Evolutionary conservation across 2,113 vertebrate genomes (phyloP).

Genomic region (Epinephelus moara): DNA sequence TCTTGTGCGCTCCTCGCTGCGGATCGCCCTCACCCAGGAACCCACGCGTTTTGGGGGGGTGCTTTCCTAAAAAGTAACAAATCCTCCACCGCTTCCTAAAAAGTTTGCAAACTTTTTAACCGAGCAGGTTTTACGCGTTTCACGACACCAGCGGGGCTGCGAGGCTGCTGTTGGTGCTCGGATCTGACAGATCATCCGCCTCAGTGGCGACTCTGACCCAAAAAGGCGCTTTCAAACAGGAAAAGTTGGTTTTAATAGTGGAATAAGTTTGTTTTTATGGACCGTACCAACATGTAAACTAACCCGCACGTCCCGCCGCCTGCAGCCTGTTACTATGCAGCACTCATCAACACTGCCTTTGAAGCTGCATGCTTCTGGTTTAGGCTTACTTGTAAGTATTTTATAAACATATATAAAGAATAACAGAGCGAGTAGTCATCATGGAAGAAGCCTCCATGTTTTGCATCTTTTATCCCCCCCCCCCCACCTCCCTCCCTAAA

Average conservation of each 20-base stretch:
- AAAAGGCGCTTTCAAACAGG: fast-evolving
- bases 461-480: conserved; percentile 24
- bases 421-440: background rate
- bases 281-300: background rate
- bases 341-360: conserved; percentile 9
- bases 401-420: background rate
- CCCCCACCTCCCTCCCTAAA: background rate
- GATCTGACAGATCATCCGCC: background rate
- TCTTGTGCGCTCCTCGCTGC: background rate
- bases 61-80: background rate
- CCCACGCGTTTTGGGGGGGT: background rate
- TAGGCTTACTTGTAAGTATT: background rate
- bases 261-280: conserved; percentile 17
- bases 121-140: conserved; percentile 21
- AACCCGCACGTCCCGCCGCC: conserved; percentile 38
- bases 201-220: background rate
- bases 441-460: background rate
- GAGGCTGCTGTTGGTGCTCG: background rate
- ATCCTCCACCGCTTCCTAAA: background rate
- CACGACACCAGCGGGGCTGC: background rate
- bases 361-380: conserved; percentile 6
- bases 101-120: conserved; percentile 52
- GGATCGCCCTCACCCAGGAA: background rate
- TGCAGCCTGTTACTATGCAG: conserved; percentile 1
- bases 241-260: background rate